Evolutionary conservation across 2,888 invertebrate genomes (phyloP).

Genomic region (Aplocera efformata): DNA sequence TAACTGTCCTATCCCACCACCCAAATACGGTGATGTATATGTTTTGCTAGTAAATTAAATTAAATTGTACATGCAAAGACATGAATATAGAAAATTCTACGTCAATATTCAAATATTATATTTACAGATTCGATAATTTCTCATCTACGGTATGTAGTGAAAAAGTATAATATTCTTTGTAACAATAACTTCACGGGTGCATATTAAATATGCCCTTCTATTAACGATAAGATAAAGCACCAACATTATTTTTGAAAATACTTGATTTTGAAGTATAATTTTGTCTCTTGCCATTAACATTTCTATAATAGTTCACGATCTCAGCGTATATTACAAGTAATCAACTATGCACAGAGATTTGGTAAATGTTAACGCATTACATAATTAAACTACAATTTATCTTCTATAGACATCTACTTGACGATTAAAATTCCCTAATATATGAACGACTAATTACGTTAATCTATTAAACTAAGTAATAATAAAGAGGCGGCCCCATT

Average conservation of each 20-base stretch:
- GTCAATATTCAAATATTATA: too few relatives aligned
- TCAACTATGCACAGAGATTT: slow-evolving; percentile 61
- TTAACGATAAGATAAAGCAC: slow-evolving; percentile 60
- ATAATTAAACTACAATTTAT: slow-evolving; percentile 48
- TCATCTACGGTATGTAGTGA: slow-evolving; percentile 40
- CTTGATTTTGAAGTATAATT: slow-evolving; percentile 39
- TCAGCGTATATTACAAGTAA: slow-evolving; percentile 29
- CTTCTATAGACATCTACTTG: slow-evolving; percentile 62
- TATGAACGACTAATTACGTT: slow-evolving; percentile 56
- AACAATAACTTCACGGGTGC: slow-evolving; percentile 51
- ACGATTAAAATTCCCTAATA: slow-evolving; percentile 65
- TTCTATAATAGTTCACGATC: slow-evolving; percentile 22
- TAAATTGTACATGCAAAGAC: slow-evolving; percentile 56
- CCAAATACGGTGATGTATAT: slow-evolving; percentile 9
- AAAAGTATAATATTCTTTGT: slow-evolving; percentile 45
- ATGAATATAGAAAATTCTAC: too few relatives aligned
- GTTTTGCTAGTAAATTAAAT: slow-evolving; percentile 30
- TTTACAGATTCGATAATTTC: slow-evolving; percentile 52
- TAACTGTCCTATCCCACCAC: slow-evolving; percentile 34
- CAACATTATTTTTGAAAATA: slow-evolving; percentile 51
- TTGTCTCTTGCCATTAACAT: slow-evolving; percentile 18
- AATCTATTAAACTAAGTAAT: slow-evolving; percentile 53
- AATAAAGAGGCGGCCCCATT: slow-evolving; percentile 75
- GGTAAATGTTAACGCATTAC: slow-evolving; percentile 62
- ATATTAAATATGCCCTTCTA: slow-evolving; percentile 58